Percentiles rank a stretch among this genome's conserved stretches.
These are phyloP conservation scores for Diceros bicornis DNA, from an alignment of 2,797 vertebrate genomes.

Conservation along the genomic window DNA sequence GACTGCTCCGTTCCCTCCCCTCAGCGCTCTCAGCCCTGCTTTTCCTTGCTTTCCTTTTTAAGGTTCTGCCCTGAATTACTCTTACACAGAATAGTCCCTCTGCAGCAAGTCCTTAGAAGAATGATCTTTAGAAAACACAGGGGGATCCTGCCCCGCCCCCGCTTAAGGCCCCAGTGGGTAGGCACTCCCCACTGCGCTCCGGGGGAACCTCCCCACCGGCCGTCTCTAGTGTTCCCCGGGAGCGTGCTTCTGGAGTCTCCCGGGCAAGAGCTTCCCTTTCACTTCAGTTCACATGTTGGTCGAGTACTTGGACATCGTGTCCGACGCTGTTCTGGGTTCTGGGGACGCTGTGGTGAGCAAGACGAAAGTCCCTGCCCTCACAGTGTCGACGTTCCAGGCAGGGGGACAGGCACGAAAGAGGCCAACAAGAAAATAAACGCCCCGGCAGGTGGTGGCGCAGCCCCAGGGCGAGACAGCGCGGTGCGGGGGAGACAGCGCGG, in stretches of 20 bases:
- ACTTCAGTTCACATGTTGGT: neutral
- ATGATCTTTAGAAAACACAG: neutral
- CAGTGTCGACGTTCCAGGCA: neutral
- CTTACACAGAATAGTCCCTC: neutral
- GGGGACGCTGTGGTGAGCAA: neutral
- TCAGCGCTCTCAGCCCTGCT: neutral
- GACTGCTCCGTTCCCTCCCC: neutral
- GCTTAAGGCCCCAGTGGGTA: neutral
- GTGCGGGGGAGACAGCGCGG: neutral
- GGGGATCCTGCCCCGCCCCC: neutral
- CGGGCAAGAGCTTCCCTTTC: neutral
- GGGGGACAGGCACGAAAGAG: neutral
- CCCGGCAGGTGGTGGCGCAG: fast-evolving
- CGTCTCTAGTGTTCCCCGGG: fast-evolving
- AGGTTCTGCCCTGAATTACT: neutral
- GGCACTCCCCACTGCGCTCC: fast-evolving
- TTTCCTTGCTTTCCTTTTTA: neutral
- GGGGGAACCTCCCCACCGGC: fast-evolving
- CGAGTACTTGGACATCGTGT: neutral
- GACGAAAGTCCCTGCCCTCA: neutral
- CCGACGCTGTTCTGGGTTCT: neutral
- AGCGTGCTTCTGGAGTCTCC: neutral
- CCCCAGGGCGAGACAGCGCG: neutral
- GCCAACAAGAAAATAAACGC: too few species aligned
- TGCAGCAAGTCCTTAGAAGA: neutral